These are phyloP conservation scores for Pithys albifrons DNA, from an alignment of 2,113 vertebrate genomes.

Conservation along the genomic window DNA sequence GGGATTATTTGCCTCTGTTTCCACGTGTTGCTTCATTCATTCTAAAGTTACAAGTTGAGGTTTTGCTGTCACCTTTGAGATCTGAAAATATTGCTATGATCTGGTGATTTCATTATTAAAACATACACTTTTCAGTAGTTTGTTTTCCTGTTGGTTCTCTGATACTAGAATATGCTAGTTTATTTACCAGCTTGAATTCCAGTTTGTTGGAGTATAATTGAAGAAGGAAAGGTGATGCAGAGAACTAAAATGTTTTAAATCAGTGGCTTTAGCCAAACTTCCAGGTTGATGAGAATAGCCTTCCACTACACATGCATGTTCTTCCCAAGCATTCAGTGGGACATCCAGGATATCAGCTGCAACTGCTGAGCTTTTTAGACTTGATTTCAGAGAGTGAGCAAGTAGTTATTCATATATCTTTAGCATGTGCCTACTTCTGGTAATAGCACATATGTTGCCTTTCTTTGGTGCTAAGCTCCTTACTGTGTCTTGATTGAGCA, in stretches of 20 bases:
- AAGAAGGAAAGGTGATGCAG: neutral
- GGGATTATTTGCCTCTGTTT: neutral
- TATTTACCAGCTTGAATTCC: neutral
- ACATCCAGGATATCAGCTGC: neutral
- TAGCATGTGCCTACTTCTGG: neutral
- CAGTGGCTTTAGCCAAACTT: neutral
- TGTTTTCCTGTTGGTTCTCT: neutral
- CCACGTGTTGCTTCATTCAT: neutral
- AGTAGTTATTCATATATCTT: neutral
- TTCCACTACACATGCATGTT: neutral
- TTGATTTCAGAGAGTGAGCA: neutral
- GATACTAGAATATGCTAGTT: neutral
- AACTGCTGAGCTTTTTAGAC: neutral
- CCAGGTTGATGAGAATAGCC: neutral
- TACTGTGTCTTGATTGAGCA: neutral
- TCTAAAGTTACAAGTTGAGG: neutral
- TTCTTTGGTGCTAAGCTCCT: neutral
- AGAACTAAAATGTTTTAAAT: neutral
- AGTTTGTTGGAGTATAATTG: neutral
- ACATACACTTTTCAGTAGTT: neutral
- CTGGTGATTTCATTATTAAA: neutral
- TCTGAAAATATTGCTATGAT: neutral
- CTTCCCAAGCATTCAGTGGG: neutral
- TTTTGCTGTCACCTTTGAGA: neutral
- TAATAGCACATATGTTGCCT: neutral